Conservation (phyloP, 2,888 invertebrate genomes). For the Lithophane ornitopus region DNA sequence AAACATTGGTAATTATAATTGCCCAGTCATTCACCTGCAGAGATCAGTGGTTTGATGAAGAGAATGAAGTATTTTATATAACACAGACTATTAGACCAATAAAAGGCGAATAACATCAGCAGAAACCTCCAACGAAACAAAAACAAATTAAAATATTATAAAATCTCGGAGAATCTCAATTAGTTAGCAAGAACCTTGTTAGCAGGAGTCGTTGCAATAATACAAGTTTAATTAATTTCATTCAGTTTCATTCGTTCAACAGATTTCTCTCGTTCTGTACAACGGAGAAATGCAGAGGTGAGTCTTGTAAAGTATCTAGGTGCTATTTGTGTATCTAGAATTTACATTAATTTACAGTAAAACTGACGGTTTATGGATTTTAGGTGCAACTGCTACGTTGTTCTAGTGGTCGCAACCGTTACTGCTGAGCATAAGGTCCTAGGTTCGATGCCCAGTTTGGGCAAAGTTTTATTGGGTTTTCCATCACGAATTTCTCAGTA, state of each 20-base stretch:
- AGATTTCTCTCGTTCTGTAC: slow-evolving; percentile 34
- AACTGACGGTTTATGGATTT: background rate
- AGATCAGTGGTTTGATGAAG: background rate
- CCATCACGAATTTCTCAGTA: too few species aligned
- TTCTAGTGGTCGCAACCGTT: too few species aligned
- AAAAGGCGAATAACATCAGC: background rate
- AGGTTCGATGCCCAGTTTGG: too few species aligned
- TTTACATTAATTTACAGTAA: background rate
- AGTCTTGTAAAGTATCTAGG: background rate
- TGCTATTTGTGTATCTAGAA: too few species aligned
- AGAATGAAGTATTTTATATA: background rate
- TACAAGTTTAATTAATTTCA: slow-evolving; percentile 57
- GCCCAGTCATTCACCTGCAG: background rate
- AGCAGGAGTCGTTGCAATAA: slow-evolving; percentile 47
- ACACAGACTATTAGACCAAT: background rate
- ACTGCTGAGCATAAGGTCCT: too few species aligned
- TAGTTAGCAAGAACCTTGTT: slow-evolving; percentile 42
- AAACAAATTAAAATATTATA: slow-evolving; percentile 41
- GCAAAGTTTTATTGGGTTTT: too few species aligned
- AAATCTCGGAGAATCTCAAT: slow-evolving; percentile 48
- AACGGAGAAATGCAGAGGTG: slow-evolving; percentile 31
- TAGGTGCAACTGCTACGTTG: background rate
- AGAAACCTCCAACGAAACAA: slow-evolving; percentile 9
- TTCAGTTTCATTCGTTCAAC: slow-evolving; percentile 42
- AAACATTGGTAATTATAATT: background rate